A percentile compares a stretch with the other conserved stretches of the same genome.
These are phyloP conservation scores for Pogonomyrmex californicus DNA, from an alignment of 1,140 invertebrate species.

Conservation along the genomic window DNA sequence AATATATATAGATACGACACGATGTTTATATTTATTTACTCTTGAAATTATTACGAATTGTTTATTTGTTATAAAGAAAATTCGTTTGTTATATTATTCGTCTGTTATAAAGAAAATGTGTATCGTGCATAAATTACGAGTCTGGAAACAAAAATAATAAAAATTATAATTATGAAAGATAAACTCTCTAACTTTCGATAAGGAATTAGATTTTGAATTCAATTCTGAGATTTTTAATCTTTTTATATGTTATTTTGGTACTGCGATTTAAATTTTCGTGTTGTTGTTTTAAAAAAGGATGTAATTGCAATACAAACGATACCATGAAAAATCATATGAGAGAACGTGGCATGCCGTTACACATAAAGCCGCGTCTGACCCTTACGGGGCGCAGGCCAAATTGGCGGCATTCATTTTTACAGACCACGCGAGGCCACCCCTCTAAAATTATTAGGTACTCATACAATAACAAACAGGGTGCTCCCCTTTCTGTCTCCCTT, in stretches of 20 bases:
- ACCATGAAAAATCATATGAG: not conserved
- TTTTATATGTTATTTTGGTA: not conserved
- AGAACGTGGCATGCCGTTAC: conserved; percentile 23
- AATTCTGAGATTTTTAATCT: not conserved
- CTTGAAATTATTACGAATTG: conserved; percentile 10
- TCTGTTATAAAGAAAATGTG: not conserved
- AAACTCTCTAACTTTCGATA: not conserved
- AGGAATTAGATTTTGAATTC: not conserved
- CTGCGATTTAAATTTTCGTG: not conserved
- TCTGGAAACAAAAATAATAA: not conserved
- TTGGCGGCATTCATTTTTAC: conserved; percentile 61
- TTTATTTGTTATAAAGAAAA: not conserved
- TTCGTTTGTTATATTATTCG: not conserved
- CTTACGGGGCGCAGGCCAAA: conserved; percentile 38
- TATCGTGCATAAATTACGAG: not conserved
- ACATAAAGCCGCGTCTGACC: conserved; percentile 21
- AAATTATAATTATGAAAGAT: not conserved
- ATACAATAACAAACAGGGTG: conserved; percentile 47
- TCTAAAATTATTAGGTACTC: conserved; percentile 66
- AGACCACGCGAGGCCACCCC: conserved; percentile 63
- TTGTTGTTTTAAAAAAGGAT: not conserved
- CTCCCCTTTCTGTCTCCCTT: not conserved
- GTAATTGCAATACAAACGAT: conserved; percentile 9
- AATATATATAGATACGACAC: not conserved
- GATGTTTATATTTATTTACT: not conserved